A percentile compares a stretch with the other conserved stretches of the same genome.
Conservation (phyloP, 2,888 invertebrate genomes). For the Drosophila histrio region DNA sequence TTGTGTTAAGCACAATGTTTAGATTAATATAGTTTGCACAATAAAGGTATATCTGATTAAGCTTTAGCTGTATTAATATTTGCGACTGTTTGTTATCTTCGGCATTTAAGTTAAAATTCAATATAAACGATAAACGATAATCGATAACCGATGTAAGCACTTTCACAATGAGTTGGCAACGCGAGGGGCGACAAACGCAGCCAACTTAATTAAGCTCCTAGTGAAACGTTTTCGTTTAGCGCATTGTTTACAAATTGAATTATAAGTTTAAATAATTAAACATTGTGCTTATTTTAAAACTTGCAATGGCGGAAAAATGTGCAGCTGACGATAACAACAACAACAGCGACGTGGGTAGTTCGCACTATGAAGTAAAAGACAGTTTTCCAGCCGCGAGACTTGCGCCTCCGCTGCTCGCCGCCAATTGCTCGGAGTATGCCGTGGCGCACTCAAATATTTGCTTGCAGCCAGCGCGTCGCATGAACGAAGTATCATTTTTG, state of each 20-base stretch:
- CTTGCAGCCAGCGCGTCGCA: constrained; percentile 30
- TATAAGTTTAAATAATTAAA: no score
- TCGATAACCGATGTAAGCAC: not conserved
- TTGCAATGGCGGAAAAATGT: not conserved
- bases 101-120: no score
- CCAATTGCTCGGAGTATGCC: constrained; percentile 57
- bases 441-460: constrained; percentile 36
- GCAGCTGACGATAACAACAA: constrained; percentile 6
- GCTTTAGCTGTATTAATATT: no score
- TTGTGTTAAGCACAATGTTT: not conserved
- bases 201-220: constrained; percentile 29
- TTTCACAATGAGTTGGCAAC: constrained; percentile 1
- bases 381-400: not conserved
- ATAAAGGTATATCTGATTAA: no score
- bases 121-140: not conserved
- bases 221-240: not conserved
- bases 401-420: constrained; percentile 32
- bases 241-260: not conserved
- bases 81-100: not conserved
- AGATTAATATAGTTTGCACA: not conserved
- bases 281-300: not conserved
- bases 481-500: constrained; percentile 45
- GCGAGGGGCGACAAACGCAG: constrained; percentile 14
- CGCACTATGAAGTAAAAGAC: constrained; percentile 8
- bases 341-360: not conserved